A percentile compares a stretch with the other conserved stretches of the same genome.
phyloP scores from a whole-genome alignment of 2,888 invertebrate species.

The Pseudolycoriella hygida region DNA sequence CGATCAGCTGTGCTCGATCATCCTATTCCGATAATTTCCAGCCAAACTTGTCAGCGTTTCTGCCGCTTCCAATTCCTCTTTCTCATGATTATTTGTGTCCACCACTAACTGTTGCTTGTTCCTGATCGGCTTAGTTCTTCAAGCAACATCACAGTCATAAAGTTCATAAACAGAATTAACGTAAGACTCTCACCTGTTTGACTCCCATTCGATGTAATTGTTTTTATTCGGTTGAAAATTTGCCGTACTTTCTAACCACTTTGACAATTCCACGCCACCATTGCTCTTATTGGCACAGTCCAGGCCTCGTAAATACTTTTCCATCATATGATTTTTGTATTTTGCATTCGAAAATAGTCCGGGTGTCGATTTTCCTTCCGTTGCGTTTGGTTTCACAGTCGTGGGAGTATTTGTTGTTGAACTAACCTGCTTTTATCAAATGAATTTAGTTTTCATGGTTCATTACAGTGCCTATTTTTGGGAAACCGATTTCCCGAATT shows the following conservation, averaged over 20 bases:
- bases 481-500: too few relatives aligned
- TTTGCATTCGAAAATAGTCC: conserved; percentile 22
- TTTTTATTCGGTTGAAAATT: conserved; percentile 53
- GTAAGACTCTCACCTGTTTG: conserved; percentile 17
- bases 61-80: conserved; percentile 59
- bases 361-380: conserved; percentile 2
- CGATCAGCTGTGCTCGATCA: background rate
- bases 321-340: conserved; percentile 41
- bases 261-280: conserved; percentile 38
- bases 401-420: conserved; percentile 23
- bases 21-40: conserved; percentile 19
- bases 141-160: conserved; percentile 5
- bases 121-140: conserved; percentile 9
- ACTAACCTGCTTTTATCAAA: conserved; percentile 18
- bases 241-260: conserved; percentile 60
- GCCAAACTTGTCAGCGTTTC: conserved; percentile 54
- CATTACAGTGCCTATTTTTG: too few relatives aligned
- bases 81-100: conserved; percentile 33
- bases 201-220: conserved; percentile 48
- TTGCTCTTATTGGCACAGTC: conserved; percentile 4
- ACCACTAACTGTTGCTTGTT: conserved; percentile 5
- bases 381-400: conserved; percentile 18
- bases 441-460: background rate
- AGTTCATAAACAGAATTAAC: background rate
- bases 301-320: conserved; percentile 35